These are phyloP conservation scores for Hoplostethus mediterraneus DNA, from an alignment of 2,797 vertebrate species.

Conservation along the genomic window DNA sequence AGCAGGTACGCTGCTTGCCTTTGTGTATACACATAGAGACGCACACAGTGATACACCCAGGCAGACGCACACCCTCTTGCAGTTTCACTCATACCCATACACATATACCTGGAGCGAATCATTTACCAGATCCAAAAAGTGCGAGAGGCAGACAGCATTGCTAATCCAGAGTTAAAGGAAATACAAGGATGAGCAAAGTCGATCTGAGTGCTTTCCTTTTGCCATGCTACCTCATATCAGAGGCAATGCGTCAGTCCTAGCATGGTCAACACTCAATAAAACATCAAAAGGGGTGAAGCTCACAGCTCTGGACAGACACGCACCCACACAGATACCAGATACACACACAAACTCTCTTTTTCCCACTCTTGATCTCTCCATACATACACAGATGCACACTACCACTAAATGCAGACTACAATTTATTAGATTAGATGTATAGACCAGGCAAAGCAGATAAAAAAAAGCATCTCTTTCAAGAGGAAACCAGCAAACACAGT, in stretches of 20 bases:
- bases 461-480: conserved; percentile 50
- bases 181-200: conserved; percentile 62
- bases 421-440: conserved; percentile 57
- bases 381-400: conserved; percentile 26
- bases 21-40: background rate
- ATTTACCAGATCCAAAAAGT: conserved; percentile 56
- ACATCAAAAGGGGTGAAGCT: conserved; percentile 83
- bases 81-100: conserved; percentile 11
- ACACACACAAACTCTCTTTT: conserved; percentile 46
- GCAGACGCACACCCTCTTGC: conserved; percentile 6
- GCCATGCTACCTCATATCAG: conserved; percentile 67
- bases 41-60: conserved; percentile 1
- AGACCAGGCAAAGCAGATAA: conserved; percentile 51
- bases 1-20: background rate
- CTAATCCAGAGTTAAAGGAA: conserved; percentile 59
- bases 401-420: conserved; percentile 7
- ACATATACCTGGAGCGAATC: conserved; percentile 41
- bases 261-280: conserved; percentile 84
- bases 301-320: conserved; percentile 74
- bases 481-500: conserved; percentile 25
- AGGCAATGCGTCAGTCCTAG: conserved; percentile 71
- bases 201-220: conserved; percentile 66
- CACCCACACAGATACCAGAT: conserved; percentile 68
- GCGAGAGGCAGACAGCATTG: conserved; percentile 50
- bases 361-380: conserved; percentile 17